A percentile compares a stretch with the other conserved stretches of the same genome.
Conservation (phyloP, 2,888 invertebrate species). For the Sepiola atlantica region DNA sequence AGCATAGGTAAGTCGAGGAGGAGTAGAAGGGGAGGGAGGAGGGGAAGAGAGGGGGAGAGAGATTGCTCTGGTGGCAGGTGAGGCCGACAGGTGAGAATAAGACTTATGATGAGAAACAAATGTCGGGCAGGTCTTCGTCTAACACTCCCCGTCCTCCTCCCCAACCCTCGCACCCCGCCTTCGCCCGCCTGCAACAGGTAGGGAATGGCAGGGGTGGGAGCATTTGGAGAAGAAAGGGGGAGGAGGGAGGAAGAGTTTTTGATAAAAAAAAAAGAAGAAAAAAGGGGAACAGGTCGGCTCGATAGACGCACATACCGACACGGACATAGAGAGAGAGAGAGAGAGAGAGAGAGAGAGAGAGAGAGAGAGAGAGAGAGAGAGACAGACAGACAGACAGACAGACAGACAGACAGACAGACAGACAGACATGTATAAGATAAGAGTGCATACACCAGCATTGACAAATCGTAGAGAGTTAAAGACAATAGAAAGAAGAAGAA, state of each 20-base stretch:
- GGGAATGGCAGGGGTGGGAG: background rate
- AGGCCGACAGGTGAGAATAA: slow-evolving; percentile 6
- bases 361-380: background rate
- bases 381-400: background rate
- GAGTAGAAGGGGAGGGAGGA: background rate
- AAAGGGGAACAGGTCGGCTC: background rate
- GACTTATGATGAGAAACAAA: background rate
- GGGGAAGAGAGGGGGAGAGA: background rate
- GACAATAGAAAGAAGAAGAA: background rate
- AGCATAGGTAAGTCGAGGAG: background rate
- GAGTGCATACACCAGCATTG: no score
- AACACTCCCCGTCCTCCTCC: no score
- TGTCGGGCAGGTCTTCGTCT: background rate
- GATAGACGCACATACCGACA: no score
- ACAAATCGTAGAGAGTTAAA: background rate
- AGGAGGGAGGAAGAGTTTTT: background rate
- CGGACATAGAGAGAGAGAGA: background rate
- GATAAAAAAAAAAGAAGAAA: background rate
- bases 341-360: background rate
- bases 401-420: background rate
- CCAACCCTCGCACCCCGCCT: background rate
- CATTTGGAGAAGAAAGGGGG: background rate
- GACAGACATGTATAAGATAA: background rate
- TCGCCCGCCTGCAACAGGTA: background rate
- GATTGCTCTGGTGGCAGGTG: background rate